These are phyloP conservation scores for human (Homo sapiens) DNA, from an alignment of 2,113 vertebrate genomes.

Conservation along the genomic window GRCh38 chr4:13124001-13124500, in stretches of 20 bases:
- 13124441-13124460: background rate
- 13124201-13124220: constrained; percentile 74
- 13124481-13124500: background rate
- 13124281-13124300: constrained; percentile 52
- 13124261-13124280: constrained; percentile 57
- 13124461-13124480: background rate
- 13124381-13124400: background rate
- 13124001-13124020: constrained; percentile 49
- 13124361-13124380: background rate
- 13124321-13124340: constrained; percentile 30
- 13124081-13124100: background rate
- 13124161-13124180: constrained; percentile 74
- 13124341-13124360: background rate
- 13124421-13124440: background rate
- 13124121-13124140: constrained; percentile 48
- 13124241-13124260: constrained; percentile 72
- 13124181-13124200: constrained; percentile 74
- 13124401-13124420: background rate
- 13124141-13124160: constrained; percentile 59
- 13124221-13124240: constrained; percentile 68
- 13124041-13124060: constrained; percentile 24
- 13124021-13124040: constrained; percentile 45
- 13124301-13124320: constrained; percentile 60
- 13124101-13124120: constrained; percentile 41
- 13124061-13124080: background rate